Evolutionary conservation across 2,797 vertebrate species (phyloP).

Genomic region (Platalea minor): DNA sequence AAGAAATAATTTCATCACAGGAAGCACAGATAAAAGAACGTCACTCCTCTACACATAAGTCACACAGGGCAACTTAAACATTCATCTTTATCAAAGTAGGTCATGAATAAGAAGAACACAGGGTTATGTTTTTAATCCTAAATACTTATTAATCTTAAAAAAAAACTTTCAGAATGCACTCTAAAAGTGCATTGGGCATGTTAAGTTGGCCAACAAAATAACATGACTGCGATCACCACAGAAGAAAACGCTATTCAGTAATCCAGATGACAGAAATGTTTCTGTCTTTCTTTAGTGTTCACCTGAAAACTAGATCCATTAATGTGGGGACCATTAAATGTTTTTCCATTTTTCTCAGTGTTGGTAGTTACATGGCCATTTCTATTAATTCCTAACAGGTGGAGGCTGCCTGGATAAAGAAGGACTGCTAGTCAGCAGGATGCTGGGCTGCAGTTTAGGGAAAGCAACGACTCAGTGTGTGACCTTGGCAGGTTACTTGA

Average conservation of each 20-base stretch:
- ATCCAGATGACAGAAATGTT: background rate
- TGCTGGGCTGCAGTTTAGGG: background rate
- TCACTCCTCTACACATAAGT: background rate
- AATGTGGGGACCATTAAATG: background rate
- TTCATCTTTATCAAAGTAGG: background rate
- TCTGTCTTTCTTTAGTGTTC: background rate
- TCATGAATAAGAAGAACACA: background rate
- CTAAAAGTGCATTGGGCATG: background rate
- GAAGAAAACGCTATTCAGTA: background rate
- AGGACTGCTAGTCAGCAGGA: background rate
- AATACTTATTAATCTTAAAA: background rate
- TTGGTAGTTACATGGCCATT: background rate
- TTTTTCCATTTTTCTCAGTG: background rate
- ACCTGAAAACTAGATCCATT: background rate
- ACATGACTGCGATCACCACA: fast-evolving
- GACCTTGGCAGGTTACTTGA: background rate
- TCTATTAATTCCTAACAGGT: background rate
- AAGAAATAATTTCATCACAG: background rate
- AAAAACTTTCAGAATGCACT: background rate
- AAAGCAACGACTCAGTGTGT: background rate
- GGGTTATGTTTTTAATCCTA: background rate
- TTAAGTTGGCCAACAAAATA: background rate
- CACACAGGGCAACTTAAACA: background rate
- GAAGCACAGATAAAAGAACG: background rate
- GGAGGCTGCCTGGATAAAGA: background rate